Percentiles rank a stretch among this genome's conserved stretches.
Conservation (phyloP, 1,140 invertebrate species). For the Listronotus oregonensis region DNA sequence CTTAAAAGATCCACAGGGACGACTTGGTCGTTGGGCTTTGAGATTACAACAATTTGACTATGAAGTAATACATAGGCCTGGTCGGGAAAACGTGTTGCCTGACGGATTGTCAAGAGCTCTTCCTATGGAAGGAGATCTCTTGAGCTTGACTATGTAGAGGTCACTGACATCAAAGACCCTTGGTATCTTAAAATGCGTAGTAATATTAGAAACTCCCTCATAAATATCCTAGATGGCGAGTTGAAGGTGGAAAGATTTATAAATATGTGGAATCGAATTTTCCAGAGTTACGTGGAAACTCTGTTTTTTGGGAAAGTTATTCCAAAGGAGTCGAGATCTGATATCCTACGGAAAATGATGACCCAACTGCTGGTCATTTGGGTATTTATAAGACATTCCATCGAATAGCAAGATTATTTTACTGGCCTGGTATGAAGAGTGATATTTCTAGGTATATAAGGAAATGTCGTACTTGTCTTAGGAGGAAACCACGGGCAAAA, state of each 20-base stretch:
- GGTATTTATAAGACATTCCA: conserved; percentile 46
- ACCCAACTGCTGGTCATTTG: conserved; percentile 30
- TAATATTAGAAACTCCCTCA: conserved; percentile 22
- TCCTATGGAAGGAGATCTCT: not conserved
- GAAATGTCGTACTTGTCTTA: not conserved
- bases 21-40: conserved; percentile 57
- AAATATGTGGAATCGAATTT: conserved; percentile 24
- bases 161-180: not conserved
- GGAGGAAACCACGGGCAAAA: not conserved
- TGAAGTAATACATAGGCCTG: conserved; percentile 53
- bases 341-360: conserved; percentile 21
- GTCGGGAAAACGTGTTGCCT: conserved; percentile 32
- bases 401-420: conserved; percentile 29
- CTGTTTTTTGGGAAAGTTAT: conserved; percentile 33
- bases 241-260: conserved; percentile 18
- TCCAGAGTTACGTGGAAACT: not conserved
- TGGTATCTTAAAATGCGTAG: conserved; percentile 23
- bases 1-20: conserved; percentile 53
- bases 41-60: conserved; percentile 55
- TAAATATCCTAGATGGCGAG: conserved; percentile 24
- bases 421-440: conserved; percentile 45
- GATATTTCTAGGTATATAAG: not conserved
- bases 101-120: not conserved
- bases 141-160: no score
- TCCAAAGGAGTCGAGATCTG: conserved; percentile 16